Base-by-base conservation (phyloP, 2,113 vertebrate genomes). In the Lethenteron camtschaticum region DNA sequence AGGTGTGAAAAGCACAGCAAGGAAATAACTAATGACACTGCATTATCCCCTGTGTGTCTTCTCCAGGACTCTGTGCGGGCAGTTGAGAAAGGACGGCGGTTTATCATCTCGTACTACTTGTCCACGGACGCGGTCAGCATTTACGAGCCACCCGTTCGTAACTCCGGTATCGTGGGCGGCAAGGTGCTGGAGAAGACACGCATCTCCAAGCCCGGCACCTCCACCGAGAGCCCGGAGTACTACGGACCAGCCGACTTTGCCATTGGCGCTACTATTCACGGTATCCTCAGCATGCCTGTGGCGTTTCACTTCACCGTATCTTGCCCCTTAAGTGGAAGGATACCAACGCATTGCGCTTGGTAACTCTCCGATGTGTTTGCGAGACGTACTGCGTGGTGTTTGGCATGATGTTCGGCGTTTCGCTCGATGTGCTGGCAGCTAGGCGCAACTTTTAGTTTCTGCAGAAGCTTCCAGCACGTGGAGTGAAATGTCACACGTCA, bases 81-180 rank as follows among this genome's bases (percentile, higher is more conserved):
- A 0, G 77, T 81, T 69, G 86, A 96, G 56, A 80, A 78, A 66
- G 80, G 74, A 6, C 83, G 90, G 0, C 79, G 56, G 11, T 99
- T 99, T 71, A 74, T 95, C 70, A 76, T 99, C 68, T 85, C 83
- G 11, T 99, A 89, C 74, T 87, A 78, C 77, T 80, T 91, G 56
- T 79, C 85, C 0, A 72, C 83, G 11, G 86, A 95, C 76, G 87
- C 77, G 69, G 84, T 96, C 71, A 83, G 87, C 75, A 86, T 99
- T 77, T 95, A 83, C 70, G 92, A 99, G 70, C 86, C 78, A 6
- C 77, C 80, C 8, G 69, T 78, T 16, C 79, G 73, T 11, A 96
- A 94, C 76, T 89, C 87, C 1, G 90, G 88, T n/a, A 83, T 89
- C 76, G 80, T 79, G 1, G 83, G 82, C 41, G 90, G 94, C 55